Conservation (phyloP, 2,888 invertebrate species). For the Bedellia somnulentella region DNA sequence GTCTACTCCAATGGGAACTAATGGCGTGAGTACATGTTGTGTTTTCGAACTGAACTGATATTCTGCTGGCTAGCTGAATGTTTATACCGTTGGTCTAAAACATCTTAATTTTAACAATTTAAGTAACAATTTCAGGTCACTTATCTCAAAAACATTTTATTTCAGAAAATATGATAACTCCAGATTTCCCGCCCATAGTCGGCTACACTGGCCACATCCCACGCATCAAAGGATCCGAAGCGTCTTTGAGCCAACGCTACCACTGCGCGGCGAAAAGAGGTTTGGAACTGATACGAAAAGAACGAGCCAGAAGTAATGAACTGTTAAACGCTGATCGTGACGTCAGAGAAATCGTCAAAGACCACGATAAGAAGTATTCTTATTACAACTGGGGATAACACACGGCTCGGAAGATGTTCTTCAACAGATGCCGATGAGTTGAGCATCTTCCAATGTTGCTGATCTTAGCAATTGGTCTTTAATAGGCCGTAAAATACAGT, state of each 20-base stretch:
- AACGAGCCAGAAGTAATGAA: constrained; percentile 50
- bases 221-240: constrained; percentile 66
- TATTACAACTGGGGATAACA: constrained; percentile 60
- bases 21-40: no score
- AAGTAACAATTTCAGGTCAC: no score
- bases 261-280: constrained; percentile 68
- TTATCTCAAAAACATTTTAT: no score
- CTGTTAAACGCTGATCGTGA: constrained; percentile 35
- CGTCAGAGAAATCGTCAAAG: constrained; percentile 37
- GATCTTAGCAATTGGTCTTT: no score
- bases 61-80: no score
- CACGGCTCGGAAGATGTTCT: constrained; percentile 58
- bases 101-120: no score
- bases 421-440: constrained; percentile 45
- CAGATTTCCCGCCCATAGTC: constrained; percentile 70
- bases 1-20: no score
- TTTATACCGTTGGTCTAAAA: no score
- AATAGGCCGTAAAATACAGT: no score
- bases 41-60: no score
- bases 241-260: constrained; percentile 69
- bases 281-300: constrained; percentile 59
- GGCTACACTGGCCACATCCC: constrained; percentile 76
- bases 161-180: constrained; percentile 65
- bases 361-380: constrained; percentile 40
- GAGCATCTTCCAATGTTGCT: constrained; percentile 53